phyloP scores from a whole-genome alignment of 2,113 vertebrate species.

The Bungarus multicinctus region DNA sequence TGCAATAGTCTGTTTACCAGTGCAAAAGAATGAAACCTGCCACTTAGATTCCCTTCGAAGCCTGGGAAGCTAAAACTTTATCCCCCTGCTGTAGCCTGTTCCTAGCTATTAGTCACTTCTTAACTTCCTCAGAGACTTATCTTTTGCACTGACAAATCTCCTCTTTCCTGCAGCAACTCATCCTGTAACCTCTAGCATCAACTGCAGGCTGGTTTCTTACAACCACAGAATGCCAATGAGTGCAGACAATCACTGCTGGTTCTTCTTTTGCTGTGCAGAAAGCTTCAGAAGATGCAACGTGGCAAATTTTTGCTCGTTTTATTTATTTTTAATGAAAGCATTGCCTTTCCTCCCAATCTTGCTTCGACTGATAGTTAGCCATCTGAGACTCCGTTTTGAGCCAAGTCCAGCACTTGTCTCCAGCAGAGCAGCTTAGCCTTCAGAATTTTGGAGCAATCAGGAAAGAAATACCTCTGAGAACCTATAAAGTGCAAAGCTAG shows the following conservation, averaged over 20 bases:
- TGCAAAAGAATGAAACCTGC: not conserved
- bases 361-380: not conserved
- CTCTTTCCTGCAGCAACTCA: not conserved
- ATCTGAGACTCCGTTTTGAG: not conserved
- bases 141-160: not conserved
- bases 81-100: not conserved
- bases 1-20: not conserved
- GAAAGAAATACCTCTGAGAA: constrained; percentile 10
- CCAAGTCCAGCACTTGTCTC: not conserved
- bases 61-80: not conserved
- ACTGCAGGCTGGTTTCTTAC: not conserved
- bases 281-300: not conserved
- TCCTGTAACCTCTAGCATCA: not conserved
- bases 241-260: no score
- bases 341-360: not conserved
- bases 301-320: not conserved
- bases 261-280: not conserved
- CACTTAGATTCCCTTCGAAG: not conserved
- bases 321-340: not conserved
- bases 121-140: not conserved
- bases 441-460: not conserved
- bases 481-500: not conserved
- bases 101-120: not conserved
- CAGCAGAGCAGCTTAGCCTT: not conserved
- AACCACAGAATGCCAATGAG: not conserved